These are phyloP conservation scores for Drosophila orena DNA, from an alignment of 1,140 invertebrate genomes.

Conservation along the genomic window DNA sequence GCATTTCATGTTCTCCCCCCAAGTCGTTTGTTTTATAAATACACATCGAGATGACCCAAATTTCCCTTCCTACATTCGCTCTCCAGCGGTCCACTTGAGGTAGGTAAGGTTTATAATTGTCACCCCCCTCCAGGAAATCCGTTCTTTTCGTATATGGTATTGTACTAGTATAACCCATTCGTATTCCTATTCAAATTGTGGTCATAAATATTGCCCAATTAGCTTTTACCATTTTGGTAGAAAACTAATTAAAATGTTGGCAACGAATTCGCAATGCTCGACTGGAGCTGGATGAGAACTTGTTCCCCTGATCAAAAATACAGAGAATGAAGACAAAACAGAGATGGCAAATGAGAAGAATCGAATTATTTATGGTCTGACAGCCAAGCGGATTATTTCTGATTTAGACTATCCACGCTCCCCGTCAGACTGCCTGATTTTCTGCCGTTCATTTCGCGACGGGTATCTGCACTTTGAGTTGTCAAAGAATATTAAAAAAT, in stretches of 20 bases:
- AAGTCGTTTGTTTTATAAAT: constrained; percentile 31
- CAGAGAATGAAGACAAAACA: constrained; percentile 24
- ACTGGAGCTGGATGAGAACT: constrained; percentile 43
- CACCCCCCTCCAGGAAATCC: constrained; percentile 18
- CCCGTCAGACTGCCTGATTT: constrained; percentile 31
- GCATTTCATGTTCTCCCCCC: constrained; percentile 19
- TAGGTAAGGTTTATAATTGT: constrained; percentile 42
- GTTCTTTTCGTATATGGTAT: constrained; percentile 36
- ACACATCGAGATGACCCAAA: constrained; percentile 44
- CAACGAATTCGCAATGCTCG: constrained; percentile 42
- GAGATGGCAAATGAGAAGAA: constrained; percentile 24
- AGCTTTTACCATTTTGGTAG: constrained; percentile 49
- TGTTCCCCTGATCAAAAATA: constrained; percentile 44
- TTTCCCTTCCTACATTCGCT: constrained; percentile 18
- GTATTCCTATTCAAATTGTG: constrained; percentile 31
- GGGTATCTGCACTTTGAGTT: constrained; percentile 5
- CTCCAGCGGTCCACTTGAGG: constrained; percentile 37
- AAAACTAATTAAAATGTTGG: constrained; percentile 69
- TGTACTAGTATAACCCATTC: constrained; percentile 22
- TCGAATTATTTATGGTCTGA: constrained; percentile 56
- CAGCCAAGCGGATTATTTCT: constrained; percentile 76
- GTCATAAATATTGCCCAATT: constrained; percentile 47
- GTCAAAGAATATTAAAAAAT: constrained; percentile 2
- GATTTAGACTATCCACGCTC: constrained; percentile 65
- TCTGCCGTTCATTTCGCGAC: constrained; percentile 18